Percentiles rank a stretch among this genome's conserved stretches.
Evolutionary conservation across 2,888 invertebrate species (phyloP).

Genomic region (Dicycla oo): DNA sequence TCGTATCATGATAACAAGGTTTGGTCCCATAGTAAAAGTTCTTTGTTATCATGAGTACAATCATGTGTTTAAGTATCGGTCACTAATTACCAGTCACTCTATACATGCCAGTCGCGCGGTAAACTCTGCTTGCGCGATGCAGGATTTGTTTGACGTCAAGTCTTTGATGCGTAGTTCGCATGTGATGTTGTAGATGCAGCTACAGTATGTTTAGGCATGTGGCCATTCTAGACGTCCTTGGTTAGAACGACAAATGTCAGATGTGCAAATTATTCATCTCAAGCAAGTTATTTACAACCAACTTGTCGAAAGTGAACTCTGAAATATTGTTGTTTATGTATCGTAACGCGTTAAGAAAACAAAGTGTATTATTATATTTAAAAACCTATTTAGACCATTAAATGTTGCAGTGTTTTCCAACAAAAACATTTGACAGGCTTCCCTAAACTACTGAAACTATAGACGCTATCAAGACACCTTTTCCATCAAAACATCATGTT

Average conservation of each 20-base stretch:
- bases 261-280: not conserved
- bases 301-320: not conserved
- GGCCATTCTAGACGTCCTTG: not conserved
- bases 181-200: no score
- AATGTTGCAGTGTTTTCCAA: not conserved
- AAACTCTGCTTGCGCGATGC: no score
- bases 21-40: no score
- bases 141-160: no score
- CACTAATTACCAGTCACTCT: no score
- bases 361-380: not conserved
- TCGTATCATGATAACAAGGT: no score
- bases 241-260: not conserved
- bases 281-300: not conserved
- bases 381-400: not conserved
- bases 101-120: no score
- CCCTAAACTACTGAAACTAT: not conserved
- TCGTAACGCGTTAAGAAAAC: not conserved
- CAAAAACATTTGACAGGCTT: not conserved
- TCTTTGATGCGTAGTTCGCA: no score
- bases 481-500: constrained; percentile 5
- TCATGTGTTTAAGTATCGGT: no score
- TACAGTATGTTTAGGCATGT: not conserved
- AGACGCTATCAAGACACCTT: not conserved
- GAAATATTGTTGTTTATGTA: not conserved
- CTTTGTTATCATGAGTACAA: no score